phyloP scores from a whole-genome alignment of 2,797 vertebrate genomes.

The Parotocinclus haroldoi region DNA sequence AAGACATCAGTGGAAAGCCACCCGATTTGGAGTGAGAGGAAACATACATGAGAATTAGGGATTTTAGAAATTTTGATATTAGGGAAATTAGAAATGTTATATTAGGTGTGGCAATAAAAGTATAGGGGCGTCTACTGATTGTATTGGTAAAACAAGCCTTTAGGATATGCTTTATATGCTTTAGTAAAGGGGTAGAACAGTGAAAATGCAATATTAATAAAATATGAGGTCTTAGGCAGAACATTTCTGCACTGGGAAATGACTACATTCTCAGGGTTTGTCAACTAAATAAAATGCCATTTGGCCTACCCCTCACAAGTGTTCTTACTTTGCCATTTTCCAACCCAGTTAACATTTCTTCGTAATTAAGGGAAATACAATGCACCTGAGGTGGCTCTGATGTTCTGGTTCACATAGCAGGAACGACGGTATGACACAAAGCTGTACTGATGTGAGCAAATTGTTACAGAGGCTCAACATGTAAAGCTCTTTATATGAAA shows the following conservation, averaged over 20 bases:
- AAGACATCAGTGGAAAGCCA: too few relatives aligned
- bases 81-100: too few relatives aligned
- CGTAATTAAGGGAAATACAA: constrained; percentile 32
- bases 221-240: background rate
- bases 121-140: too few relatives aligned
- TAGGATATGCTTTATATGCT: too few relatives aligned
- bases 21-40: too few relatives aligned
- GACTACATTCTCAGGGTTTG: background rate
- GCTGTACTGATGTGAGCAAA: constrained; percentile 3
- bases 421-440: constrained; percentile 3
- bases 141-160: too few relatives aligned
- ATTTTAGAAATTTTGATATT: too few relatives aligned
- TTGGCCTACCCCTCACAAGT: constrained; percentile 12
- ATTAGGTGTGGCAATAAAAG: too few relatives aligned
- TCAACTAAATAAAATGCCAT: constrained; percentile 9
- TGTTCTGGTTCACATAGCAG: constrained; percentile 22
- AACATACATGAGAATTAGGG: too few relatives aligned
- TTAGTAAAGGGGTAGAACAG: too few relatives aligned
- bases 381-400: constrained; percentile 21
- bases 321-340: constrained; percentile 20
- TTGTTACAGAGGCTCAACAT: background rate
- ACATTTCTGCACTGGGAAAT: background rate
- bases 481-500: too few relatives aligned
- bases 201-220: too few relatives aligned
- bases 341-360: constrained; percentile 32